Percentiles rank a stretch among this genome's conserved stretches.
Conservation (phyloP, 1,140 invertebrate species). For the Choristoneura fumiferana region DNA sequence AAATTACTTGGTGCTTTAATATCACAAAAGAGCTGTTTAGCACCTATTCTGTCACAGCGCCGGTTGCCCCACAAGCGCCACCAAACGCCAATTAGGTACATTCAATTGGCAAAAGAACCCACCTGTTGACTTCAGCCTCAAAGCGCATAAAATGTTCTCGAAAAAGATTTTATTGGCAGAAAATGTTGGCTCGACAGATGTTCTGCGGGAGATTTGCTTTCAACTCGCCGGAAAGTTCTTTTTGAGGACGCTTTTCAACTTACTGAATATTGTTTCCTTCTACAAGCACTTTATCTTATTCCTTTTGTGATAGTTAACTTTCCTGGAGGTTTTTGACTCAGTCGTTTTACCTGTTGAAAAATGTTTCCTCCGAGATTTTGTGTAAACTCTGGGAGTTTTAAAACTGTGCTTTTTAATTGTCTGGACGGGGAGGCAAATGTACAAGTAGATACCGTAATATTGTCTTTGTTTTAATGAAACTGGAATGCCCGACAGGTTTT, state of each 20-base stretch:
- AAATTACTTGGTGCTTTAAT: background rate
- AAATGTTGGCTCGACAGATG: conserved; percentile 61
- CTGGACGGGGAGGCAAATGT: background rate
- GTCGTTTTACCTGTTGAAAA: conserved; percentile 11
- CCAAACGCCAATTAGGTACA: conserved; percentile 59
- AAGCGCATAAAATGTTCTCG: conserved; percentile 53
- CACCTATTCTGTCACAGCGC: conserved; percentile 7
- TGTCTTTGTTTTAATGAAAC: background rate
- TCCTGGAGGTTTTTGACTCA: conserved; percentile 5
- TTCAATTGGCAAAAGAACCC: conserved; percentile 62
- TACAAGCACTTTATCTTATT: conserved; percentile 31
- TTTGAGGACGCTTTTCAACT: conserved; percentile 40
- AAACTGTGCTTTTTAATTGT: conserved; percentile 14
- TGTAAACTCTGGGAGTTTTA: background rate
- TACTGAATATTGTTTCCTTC: conserved; percentile 38
- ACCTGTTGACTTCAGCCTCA: conserved; percentile 59
- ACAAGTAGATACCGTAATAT: background rate
- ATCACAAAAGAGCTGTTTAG: background rate
- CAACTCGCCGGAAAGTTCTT: conserved; percentile 46
- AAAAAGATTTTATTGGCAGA: conserved; percentile 69
- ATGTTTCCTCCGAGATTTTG: conserved; percentile 9
- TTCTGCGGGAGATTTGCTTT: conserved; percentile 57
- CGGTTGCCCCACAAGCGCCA: conserved; percentile 40
- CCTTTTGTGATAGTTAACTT: conserved; percentile 24
- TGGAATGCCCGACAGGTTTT: too few species aligned